A percentile compares a stretch with the other conserved stretches of the same genome.
Conservation (phyloP, 2,113 vertebrate genomes). For the Noctilio leporinus region DNA sequence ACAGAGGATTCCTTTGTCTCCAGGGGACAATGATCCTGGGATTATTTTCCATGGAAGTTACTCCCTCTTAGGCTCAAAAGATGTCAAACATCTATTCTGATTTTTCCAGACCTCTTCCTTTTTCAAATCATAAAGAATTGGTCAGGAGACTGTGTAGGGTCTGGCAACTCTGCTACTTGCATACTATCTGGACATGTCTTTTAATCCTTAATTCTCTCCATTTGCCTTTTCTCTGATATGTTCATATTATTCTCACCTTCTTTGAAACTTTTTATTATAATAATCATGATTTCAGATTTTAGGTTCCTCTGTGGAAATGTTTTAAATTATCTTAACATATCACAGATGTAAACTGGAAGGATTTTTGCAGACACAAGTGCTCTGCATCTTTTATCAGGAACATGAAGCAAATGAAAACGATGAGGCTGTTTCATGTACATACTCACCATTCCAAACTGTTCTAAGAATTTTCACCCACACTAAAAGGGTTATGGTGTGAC, state of each 20-base stretch:
- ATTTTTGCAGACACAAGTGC: not conserved
- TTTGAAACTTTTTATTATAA: not conserved
- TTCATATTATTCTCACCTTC: not conserved
- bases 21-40: not conserved
- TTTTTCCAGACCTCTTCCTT: not conserved
- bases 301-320: not conserved
- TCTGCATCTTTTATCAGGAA: not conserved
- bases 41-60: not conserved
- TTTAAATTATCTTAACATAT: not conserved
- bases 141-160: not conserved
- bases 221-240: not conserved
- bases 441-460: constrained; percentile 8
- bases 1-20: not conserved
- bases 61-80: not conserved
- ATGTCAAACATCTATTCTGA: not conserved
- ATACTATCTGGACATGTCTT: not conserved
- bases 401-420: constrained; percentile 4
- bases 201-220: not conserved
- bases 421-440: not conserved
- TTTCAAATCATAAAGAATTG: not conserved
- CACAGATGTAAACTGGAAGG: not conserved
- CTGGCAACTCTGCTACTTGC: not conserved
- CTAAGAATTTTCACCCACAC: not conserved
- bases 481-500: not conserved
- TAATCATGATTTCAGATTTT: not conserved